These are phyloP conservation scores for Hyperoplus immaculatus DNA, from an alignment of 2,797 vertebrate genomes.

Conservation along the genomic window DNA sequence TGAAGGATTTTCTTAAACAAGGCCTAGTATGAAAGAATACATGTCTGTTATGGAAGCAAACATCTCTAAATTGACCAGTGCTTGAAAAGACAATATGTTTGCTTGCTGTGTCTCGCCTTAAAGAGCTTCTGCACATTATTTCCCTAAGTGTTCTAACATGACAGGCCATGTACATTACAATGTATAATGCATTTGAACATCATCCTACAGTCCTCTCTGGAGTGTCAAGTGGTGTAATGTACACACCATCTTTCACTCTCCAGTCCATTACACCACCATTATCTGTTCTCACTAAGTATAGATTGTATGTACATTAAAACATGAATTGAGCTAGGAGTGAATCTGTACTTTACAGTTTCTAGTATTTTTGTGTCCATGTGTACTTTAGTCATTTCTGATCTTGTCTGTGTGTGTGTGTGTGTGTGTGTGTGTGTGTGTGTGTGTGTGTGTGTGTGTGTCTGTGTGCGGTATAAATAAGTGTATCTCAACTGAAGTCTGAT, in stretches of 20 bases:
- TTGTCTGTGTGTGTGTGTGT: neutral
- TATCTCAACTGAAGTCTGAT: slow-evolving; percentile 64
- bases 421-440: neutral
- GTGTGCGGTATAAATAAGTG: neutral
- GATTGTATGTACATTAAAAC: slow-evolving; percentile 4
- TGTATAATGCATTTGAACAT: slow-evolving; percentile 57
- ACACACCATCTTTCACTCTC: slow-evolving; percentile 38
- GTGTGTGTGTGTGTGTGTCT: neutral
- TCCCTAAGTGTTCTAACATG: slow-evolving; percentile 35
- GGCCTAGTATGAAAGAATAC: no score
- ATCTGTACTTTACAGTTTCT: neutral
- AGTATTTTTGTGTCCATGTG: neutral
- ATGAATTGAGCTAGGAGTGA: neutral
- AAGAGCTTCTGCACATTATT: slow-evolving; percentile 38
- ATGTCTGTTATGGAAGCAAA: no score
- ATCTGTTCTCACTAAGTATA: neutral
- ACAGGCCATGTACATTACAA: slow-evolving; percentile 26
- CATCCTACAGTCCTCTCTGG: slow-evolving; percentile 38
- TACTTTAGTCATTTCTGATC: neutral
- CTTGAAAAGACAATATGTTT: no score
- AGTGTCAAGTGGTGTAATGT: slow-evolving; percentile 27
- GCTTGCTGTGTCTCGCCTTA: neutral
- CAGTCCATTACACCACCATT: slow-evolving; percentile 36
- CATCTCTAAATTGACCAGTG: no score
- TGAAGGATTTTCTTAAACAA: no score